A percentile compares a stretch with the other conserved stretches of the same genome.
Evolutionary conservation across 1,140 invertebrate species (phyloP).

Genomic region (Zaprionus africanus): DNA sequence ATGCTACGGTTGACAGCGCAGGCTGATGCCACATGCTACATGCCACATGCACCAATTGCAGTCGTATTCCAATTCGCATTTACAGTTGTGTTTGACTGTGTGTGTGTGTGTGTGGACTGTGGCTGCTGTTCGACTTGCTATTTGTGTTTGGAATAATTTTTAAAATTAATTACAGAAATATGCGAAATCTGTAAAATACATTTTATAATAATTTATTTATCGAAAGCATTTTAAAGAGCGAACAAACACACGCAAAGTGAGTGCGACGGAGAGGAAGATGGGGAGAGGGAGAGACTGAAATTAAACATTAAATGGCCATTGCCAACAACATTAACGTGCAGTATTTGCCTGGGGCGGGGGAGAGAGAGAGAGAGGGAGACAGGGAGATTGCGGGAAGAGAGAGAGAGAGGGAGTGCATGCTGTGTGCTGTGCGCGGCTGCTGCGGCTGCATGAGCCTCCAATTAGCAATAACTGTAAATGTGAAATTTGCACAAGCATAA

Average conservation of each 20-base stretch:
- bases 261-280: constrained; percentile 16
- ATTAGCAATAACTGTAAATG: constrained; percentile 83
- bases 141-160: constrained; percentile 83
- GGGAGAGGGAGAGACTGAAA: constrained; percentile 44
- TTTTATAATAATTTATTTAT: constrained; percentile 84
- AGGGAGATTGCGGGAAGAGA: neutral
- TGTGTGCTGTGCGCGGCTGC: constrained; percentile 16
- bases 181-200: constrained; percentile 79
- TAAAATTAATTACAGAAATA: constrained; percentile 84
- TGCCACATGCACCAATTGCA: constrained; percentile 16
- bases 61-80: constrained; percentile 8
- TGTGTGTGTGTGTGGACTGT: constrained; percentile 40
- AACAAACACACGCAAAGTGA: constrained; percentile 27
- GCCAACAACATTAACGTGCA: constrained; percentile 78
- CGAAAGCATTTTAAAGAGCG: constrained; percentile 70
- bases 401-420: neutral
- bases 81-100: constrained; percentile 8
- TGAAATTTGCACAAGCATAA: constrained; percentile 79
- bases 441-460: constrained; percentile 79
- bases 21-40: constrained; percentile 38
- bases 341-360: constrained; percentile 59
- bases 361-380: constrained; percentile 6
- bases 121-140: constrained; percentile 45
- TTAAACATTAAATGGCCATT: constrained; percentile 82
- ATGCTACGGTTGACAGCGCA: constrained; percentile 56